phyloP scores from a whole-genome alignment of 2,888 invertebrate genomes.

The Scaptomyza parva region DNA sequence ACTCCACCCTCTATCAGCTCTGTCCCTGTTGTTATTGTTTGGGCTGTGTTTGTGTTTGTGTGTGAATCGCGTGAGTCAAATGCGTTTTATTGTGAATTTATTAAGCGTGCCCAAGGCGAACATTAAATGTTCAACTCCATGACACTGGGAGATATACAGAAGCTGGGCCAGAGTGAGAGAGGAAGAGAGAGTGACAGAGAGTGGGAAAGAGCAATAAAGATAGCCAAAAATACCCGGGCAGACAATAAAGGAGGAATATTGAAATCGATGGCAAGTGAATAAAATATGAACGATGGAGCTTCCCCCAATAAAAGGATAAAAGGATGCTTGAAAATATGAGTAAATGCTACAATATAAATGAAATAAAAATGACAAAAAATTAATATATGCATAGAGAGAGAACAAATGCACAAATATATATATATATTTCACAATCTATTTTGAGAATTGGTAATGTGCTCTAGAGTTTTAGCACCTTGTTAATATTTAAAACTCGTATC shows the following conservation, averaged over 20 bases:
- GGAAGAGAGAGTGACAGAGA: not conserved
- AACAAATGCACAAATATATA: not conserved
- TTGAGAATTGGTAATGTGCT: not conserved
- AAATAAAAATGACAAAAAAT: constrained; percentile 8
- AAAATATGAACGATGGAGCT: constrained; percentile 17
- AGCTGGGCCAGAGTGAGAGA: not conserved
- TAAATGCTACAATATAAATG: constrained; percentile 15
- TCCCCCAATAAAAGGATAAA: constrained; percentile 38
- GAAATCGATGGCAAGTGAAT: constrained; percentile 48
- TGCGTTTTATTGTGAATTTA: constrained; percentile 80
- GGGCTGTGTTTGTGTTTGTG: not conserved
- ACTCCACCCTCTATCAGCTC: too few relatives aligned
- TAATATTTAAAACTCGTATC: constrained; percentile 15
- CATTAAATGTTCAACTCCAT: constrained; percentile 65
- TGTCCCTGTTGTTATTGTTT: constrained; percentile 19
- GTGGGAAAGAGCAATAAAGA: constrained; percentile 45
- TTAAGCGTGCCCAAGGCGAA: constrained; percentile 80
- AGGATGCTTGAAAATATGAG: constrained; percentile 1
- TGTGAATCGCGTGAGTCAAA: constrained; percentile 66
- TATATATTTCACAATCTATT: not conserved
- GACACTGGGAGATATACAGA: constrained; percentile 35
- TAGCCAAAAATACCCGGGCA: constrained; percentile 37
- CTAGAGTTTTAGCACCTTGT: not conserved
- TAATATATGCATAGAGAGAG: constrained; percentile 15
- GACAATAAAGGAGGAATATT: constrained; percentile 57